A percentile compares a stretch with the other conserved stretches of the same genome.
Conservation (phyloP, 2,797 vertebrate species). For the Sparus aurata region DNA sequence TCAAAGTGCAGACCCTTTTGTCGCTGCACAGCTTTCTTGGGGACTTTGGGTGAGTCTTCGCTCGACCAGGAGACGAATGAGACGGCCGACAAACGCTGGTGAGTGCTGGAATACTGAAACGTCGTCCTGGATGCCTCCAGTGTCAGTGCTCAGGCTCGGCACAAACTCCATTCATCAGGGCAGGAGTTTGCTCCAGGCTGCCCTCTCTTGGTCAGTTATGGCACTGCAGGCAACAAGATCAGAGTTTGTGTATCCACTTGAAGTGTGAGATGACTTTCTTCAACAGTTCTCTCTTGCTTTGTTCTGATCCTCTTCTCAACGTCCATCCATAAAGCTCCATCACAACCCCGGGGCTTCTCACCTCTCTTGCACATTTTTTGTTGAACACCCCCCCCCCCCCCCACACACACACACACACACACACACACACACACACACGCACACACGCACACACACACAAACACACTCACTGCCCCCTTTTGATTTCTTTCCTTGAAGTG, state of each 20-base stretch:
- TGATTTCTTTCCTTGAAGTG: constrained; percentile 74
- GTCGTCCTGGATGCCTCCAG: constrained; percentile 62
- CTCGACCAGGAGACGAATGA: constrained; percentile 52
- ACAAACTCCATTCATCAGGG: constrained; percentile 44
- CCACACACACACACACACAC: too few relatives aligned
- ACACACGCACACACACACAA: too few relatives aligned
- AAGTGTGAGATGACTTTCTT: constrained; percentile 70
- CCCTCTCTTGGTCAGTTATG: constrained; percentile 83
- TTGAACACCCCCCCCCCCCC: constrained; percentile 35
- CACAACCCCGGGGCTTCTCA: constrained; percentile 51
- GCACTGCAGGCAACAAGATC: constrained; percentile 88
- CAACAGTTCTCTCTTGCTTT: constrained; percentile 69
- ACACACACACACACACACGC: too few relatives aligned
- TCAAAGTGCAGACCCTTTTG: constrained; percentile 71
- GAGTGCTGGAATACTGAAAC: constrained; percentile 80
- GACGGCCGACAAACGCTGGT: constrained; percentile 47
- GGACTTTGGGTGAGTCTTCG: constrained; percentile 52
- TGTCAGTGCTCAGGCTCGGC: constrained; percentile 60
- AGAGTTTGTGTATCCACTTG: constrained; percentile 79
- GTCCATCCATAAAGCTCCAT: constrained; percentile 58
- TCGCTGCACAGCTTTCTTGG: constrained; percentile 74
- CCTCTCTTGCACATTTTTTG: constrained; percentile 49
- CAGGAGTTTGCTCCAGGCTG: constrained; percentile 64
- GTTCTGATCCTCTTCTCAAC: constrained; percentile 75
- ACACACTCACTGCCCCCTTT: constrained; percentile 8